phyloP scores from a whole-genome alignment of 2,797 vertebrate species.

The Vespertilio murinus region DNA sequence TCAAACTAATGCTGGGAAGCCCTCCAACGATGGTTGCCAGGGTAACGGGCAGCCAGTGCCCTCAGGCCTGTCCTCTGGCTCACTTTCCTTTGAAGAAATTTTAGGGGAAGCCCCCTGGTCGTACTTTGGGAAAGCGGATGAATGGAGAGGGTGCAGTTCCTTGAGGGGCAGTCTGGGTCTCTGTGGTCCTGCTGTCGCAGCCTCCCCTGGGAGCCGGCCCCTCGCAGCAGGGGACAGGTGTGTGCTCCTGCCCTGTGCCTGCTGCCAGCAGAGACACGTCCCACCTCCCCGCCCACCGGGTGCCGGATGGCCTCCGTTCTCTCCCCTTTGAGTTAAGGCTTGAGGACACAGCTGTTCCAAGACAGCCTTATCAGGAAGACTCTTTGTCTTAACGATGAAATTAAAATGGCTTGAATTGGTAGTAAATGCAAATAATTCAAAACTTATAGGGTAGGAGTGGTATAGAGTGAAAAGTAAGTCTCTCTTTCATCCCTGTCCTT shows the following conservation, averaged over 20 bases:
- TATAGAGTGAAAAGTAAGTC: background rate
- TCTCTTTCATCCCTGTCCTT: background rate
- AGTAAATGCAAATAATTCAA: background rate
- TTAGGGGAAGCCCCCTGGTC: background rate
- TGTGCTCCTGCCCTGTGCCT: background rate
- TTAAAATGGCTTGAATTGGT: background rate
- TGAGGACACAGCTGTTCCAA: background rate
- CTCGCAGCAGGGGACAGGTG: background rate
- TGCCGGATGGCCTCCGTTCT: fast-evolving
- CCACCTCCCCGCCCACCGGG: background rate
- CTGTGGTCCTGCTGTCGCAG: background rate
- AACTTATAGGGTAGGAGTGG: background rate
- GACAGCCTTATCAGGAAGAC: background rate
- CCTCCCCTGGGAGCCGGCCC: background rate
- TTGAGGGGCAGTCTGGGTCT: background rate
- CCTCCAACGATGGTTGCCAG: background rate
- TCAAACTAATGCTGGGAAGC: background rate
- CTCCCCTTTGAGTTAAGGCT: background rate
- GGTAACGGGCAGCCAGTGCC: background rate
- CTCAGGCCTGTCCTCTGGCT: background rate
- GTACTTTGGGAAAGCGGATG: background rate
- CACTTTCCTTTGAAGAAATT: background rate
- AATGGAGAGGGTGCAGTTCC: background rate
- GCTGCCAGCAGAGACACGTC: background rate
- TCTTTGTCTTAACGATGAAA: background rate